Evolutionary conservation across 1,140 invertebrate species (phyloP).

Genomic region (Vanessa atalanta): DNA sequence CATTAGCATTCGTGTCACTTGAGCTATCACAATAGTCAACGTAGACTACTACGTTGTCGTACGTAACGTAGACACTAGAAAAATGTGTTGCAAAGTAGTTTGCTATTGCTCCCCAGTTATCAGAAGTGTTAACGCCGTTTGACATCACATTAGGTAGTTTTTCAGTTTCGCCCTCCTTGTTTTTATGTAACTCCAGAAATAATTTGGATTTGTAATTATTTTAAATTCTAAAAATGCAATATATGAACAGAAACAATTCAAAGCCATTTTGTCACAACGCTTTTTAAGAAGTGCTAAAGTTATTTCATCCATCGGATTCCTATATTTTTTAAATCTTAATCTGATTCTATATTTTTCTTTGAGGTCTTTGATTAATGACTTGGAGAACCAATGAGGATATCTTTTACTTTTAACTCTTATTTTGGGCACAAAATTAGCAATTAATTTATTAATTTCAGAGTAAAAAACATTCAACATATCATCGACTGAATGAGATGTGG

Average conservation of each 20-base stretch:
- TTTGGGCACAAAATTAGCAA: background rate
- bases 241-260: background rate
- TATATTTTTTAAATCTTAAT: background rate
- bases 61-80: background rate
- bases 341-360: background rate
- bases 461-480: constrained; percentile 3
- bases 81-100: constrained; percentile 3
- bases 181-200: constrained; percentile 1
- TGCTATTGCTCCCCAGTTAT: background rate
- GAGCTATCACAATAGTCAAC: background rate
- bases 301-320: background rate
- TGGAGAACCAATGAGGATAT: background rate
- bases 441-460: constrained; percentile 4
- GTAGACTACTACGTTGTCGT: no score
- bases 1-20: background rate
- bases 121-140: background rate
- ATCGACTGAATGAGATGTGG: background rate
- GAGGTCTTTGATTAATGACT: background rate
- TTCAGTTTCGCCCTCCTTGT: background rate
- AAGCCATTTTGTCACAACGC: background rate
- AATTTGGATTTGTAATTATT: constrained; percentile 2
- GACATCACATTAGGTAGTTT: background rate
- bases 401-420: background rate
- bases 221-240: background rate
- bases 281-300: background rate